phyloP scores from a whole-genome alignment of 2,797 vertebrate genomes.

The Erethizon dorsatum region DNA sequence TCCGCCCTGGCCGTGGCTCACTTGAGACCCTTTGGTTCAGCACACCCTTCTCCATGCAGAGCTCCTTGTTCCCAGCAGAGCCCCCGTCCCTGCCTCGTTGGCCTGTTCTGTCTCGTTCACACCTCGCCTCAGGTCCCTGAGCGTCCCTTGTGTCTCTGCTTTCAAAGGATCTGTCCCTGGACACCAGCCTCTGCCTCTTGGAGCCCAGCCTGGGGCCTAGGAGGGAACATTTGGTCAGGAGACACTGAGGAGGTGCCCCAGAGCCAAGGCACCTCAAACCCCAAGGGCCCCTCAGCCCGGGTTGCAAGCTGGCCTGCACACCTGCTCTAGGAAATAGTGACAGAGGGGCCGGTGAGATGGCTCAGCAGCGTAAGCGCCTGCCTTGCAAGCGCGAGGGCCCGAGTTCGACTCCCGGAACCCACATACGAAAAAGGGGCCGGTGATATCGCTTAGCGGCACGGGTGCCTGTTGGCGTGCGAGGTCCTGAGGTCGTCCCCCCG shows the following conservation, averaged over 20 bases:
- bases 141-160: not conserved
- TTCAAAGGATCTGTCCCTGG: not conserved
- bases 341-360: too few species aligned
- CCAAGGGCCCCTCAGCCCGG: not conserved
- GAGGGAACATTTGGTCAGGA: not conserved
- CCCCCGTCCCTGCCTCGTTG: accelerated
- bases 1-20: too few species aligned
- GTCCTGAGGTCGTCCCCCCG: too few species aligned
- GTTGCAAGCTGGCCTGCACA: not conserved
- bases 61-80: not conserved
- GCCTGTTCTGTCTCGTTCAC: not conserved
- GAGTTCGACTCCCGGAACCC: too few species aligned
- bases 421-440: too few species aligned
- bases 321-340: too few species aligned
- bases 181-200: not conserved
- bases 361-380: too few species aligned
- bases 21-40: not conserved
- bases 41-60: accelerated
- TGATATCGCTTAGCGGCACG: too few species aligned
- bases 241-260: not conserved
- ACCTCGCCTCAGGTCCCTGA: not conserved
- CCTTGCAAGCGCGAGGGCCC: too few species aligned
- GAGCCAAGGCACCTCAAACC: too few species aligned
- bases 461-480: too few species aligned
- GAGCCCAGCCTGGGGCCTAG: not conserved